Percentiles rank a stretch among this genome's conserved stretches.
Evolutionary conservation across 2,888 invertebrate species (phyloP).

Genomic region (Hyppa rectilinea): DNA sequence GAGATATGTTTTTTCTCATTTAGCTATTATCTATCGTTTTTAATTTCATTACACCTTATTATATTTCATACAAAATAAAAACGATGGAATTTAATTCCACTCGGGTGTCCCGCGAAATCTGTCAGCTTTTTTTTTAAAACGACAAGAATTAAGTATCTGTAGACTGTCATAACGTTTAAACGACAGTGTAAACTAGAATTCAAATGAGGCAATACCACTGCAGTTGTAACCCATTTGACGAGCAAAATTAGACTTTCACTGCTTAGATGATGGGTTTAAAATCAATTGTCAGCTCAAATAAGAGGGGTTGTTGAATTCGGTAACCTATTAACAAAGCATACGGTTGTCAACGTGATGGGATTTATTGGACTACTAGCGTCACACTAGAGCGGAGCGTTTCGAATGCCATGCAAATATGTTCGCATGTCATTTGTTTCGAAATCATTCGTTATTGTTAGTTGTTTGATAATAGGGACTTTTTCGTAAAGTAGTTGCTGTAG

Average conservation of each 20-base stretch:
- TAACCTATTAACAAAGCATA: conserved; percentile 86
- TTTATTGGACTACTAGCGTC: conserved; percentile 75
- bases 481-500: neutral
- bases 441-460: conserved; percentile 39
- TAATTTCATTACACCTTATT: no score
- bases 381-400: conserved; percentile 37
- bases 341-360: conserved; percentile 87
- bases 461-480: conserved; percentile 12
- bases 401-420: conserved; percentile 61
- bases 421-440: conserved; percentile 39
- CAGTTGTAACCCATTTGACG: neutral
- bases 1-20: no score
- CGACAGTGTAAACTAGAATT: neutral
- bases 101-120: no score
- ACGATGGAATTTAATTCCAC: no score
- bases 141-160: neutral
- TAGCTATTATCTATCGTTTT: no score
- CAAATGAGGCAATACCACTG: neutral
- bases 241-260: conserved; percentile 58
- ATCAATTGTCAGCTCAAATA: conserved; percentile 36
- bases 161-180: neutral
- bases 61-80: no score
- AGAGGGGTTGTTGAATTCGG: conserved; percentile 80
- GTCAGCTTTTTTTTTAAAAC: no score
- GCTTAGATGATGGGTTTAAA: conserved; percentile 37